phyloP scores from a whole-genome alignment of 2,888 invertebrate genomes.

The Platycheirus albimanus region DNA sequence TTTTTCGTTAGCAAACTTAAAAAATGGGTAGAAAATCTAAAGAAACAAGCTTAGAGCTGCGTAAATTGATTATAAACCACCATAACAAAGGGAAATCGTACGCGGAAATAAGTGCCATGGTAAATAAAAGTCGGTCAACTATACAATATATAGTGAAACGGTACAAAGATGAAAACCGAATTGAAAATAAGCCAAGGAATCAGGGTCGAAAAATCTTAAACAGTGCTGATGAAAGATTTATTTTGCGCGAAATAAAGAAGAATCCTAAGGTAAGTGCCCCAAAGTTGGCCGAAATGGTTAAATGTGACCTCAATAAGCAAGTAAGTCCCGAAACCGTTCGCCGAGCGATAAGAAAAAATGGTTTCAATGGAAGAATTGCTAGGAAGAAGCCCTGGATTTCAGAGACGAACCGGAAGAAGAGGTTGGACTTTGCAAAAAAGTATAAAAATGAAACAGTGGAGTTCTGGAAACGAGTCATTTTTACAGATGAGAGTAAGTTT shows the following conservation, averaged over 20 bases:
- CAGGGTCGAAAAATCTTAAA: conserved; percentile 3
- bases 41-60: not conserved
- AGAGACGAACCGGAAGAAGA: conserved; percentile 3
- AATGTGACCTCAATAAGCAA: not conserved
- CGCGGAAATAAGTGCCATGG: not conserved
- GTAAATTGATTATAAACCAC: not conserved
- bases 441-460: conserved; percentile 63
- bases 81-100: not conserved
- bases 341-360: conserved; percentile 4
- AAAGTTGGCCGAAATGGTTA: not conserved
- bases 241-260: conserved; percentile 1
- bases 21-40: conserved; percentile 13
- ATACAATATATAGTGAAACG: not conserved
- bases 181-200: conserved; percentile 13
- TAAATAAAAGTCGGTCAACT: conserved; percentile 1
- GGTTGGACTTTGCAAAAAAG: conserved; percentile 6
- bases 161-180: not conserved
- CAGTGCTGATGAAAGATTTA: not conserved
- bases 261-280: conserved; percentile 8
- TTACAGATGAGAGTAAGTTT: too few relatives aligned
- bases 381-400: conserved; percentile 19
- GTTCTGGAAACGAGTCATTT: conserved; percentile 59
- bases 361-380: conserved; percentile 5
- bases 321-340: not conserved
- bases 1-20: not conserved